A percentile compares a stretch with the other conserved stretches of the same genome.
These are phyloP conservation scores for Holothuria scabra DNA, from an alignment of 53 echinoderm and acorn worm genomes.

Conservation along the genomic window DNA sequence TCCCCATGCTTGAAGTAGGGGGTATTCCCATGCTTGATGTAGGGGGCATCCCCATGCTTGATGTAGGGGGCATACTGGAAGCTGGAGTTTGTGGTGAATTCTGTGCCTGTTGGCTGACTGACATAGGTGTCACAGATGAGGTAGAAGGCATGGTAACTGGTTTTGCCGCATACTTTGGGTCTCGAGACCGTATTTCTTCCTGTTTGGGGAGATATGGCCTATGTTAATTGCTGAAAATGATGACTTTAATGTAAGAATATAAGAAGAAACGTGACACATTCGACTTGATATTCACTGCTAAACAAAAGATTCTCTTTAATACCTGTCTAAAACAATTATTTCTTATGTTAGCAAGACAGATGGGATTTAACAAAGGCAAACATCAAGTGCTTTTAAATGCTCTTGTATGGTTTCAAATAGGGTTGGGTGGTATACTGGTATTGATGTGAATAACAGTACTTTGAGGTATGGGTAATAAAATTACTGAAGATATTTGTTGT, in stretches of 20 bases:
- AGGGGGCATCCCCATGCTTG: conserved; percentile 13
- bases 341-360: no score
- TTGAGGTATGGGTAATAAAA: no score
- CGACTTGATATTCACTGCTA: background rate
- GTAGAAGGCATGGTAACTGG: background rate
- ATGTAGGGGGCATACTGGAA: conserved; percentile 25
- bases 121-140: conserved; percentile 1
- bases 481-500: no score
- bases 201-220: background rate
- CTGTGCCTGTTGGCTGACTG: conserved; percentile 2
- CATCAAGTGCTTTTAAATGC: no score
- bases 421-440: no score
- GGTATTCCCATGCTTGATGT: conserved; percentile 52
- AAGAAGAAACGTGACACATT: background rate
- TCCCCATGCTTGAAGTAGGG: no score
- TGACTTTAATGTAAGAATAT: background rate
- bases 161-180: conserved; percentile 63
- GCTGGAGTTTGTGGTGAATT: conserved; percentile 11
- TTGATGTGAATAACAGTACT: no score
- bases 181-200: conserved; percentile 64
- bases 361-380: no score
- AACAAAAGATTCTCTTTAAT: no score
- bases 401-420: no score
- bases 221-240: no score
- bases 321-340: no score